Percentiles rank a stretch among this genome's conserved stretches.
Conservation (phyloP, 1,140 invertebrate genomes). For the Pseudomyrmex flavicornis region DNA sequence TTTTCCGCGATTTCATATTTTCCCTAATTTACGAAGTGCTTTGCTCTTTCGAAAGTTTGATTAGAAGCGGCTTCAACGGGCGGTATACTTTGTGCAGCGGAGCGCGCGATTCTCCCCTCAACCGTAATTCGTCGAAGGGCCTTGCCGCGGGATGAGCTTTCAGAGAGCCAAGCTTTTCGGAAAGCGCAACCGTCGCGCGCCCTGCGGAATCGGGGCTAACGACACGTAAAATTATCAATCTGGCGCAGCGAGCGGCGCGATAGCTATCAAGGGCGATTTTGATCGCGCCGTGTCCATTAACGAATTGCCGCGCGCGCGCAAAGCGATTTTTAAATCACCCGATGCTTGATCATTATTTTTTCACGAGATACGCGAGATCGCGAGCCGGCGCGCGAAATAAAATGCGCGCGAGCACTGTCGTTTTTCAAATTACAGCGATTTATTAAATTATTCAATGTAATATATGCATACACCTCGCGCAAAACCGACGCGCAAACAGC, state of each 20-base stretch:
- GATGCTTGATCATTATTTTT: slow-evolving; percentile 44
- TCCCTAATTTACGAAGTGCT: slow-evolving; percentile 9
- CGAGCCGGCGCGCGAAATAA: background rate
- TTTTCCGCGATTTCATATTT: background rate
- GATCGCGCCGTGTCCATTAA: slow-evolving; percentile 33
- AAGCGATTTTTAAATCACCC: slow-evolving; percentile 40
- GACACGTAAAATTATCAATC: slow-evolving; percentile 58
- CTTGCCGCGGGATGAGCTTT: background rate
- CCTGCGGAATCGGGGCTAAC: slow-evolving; percentile 40
- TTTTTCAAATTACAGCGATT: slow-evolving; percentile 54
- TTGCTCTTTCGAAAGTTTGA: background rate
- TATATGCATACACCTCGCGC: background rate
- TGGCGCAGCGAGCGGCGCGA: background rate
- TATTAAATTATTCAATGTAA: slow-evolving; percentile 57
- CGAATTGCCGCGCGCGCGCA: slow-evolving; percentile 17
- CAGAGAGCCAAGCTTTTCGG: background rate
- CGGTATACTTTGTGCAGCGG: background rate
- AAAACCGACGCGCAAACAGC: background rate
- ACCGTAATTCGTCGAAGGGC: background rate
- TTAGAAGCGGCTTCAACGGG: background rate
- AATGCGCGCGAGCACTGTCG: slow-evolving; percentile 41
- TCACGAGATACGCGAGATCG: background rate
- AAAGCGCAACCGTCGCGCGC: background rate
- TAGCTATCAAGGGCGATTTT: slow-evolving; percentile 28
- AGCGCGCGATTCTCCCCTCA: slow-evolving; percentile 4